phyloP scores from a whole-genome alignment of 2,113 vertebrate genomes.

The Xiphophorus hellerii region DNA sequence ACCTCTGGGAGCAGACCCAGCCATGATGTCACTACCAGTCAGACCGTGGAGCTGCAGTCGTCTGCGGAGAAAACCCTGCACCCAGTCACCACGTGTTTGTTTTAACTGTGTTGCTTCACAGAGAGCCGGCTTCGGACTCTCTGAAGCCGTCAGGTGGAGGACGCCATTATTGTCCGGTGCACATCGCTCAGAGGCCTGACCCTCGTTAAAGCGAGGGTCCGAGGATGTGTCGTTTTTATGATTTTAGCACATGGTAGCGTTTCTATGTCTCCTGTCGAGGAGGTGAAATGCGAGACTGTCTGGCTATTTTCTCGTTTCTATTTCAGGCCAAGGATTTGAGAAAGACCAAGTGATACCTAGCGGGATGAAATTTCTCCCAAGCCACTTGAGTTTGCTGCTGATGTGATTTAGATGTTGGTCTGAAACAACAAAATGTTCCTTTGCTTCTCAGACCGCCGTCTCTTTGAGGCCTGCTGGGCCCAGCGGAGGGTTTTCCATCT shows the following conservation, averaged over 20 bases:
- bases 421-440: conserved; percentile 47
- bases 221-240: neutral
- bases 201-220: neutral
- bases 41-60: conserved; percentile 52
- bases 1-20: conserved; percentile 50
- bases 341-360: conserved; percentile 27
- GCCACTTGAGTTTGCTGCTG: conserved; percentile 38
- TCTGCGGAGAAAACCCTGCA: conserved; percentile 40
- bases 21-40: conserved; percentile 68
- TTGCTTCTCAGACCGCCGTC: conserved; percentile 31
- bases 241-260: conserved; percentile 1
- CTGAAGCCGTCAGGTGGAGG: neutral
- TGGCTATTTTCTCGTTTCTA: conserved; percentile 37
- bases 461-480: conserved; percentile 45
- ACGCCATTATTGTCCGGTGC: conserved; percentile 18
- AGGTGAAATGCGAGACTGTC: conserved; percentile 32
- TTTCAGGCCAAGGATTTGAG: conserved; percentile 44
- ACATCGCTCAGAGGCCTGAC: neutral
- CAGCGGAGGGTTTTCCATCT: conserved; percentile 64
- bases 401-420: conserved; percentile 41
- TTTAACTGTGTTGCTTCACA: conserved; percentile 9
- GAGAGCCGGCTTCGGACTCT: neutral
- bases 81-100: conserved; percentile 11
- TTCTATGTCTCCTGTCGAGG: neutral
- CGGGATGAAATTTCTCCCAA: conserved; percentile 37